A percentile compares a stretch with the other conserved stretches of the same genome.
These are phyloP conservation scores for Dunckerocampus dactyliophorus DNA, from an alignment of 2,113 vertebrate genomes.

Conservation along the genomic window DNA sequence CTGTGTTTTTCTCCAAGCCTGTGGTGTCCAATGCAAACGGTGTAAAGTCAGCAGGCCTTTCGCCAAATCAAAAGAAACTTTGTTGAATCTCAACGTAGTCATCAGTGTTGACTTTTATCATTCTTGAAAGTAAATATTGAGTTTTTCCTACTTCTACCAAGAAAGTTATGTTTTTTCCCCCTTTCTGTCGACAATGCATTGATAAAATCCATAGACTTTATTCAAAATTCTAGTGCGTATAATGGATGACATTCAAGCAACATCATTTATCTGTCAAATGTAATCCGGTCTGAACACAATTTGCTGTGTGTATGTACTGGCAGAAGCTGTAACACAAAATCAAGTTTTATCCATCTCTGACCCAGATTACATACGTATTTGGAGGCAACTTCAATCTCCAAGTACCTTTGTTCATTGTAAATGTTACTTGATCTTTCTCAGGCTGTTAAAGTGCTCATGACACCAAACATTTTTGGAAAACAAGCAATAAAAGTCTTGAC, in stretches of 20 bases:
- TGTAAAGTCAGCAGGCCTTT: constrained; percentile 48
- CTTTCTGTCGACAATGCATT: no score
- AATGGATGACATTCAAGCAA: no score
- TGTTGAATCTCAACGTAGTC: constrained; percentile 6
- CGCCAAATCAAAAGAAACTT: constrained; percentile 11
- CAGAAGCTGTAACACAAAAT: neutral
- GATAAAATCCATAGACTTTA: no score
- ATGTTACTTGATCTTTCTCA: neutral
- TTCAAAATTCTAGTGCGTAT: neutral
- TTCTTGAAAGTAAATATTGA: constrained; percentile 12
- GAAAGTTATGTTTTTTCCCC: no score
- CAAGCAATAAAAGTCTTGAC: neutral
- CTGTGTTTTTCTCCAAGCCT: constrained; percentile 58
- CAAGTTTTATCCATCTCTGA: neutral
- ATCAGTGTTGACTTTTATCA: constrained; percentile 4
- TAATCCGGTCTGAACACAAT: no score
- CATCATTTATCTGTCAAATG: no score
- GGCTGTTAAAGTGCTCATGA: neutral
- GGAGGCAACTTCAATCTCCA: neutral
- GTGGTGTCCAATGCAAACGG: constrained; percentile 50
- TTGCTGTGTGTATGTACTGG: no score
- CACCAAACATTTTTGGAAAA: neutral
- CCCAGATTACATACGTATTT: neutral
- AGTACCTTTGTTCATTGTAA: no score
- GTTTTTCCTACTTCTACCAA: no score